Percentiles rank a stretch among this genome's conserved stretches.
These are phyloP conservation scores for Temnothorax nylanderi DNA, from an alignment of 1,140 invertebrate species.

Conservation along the genomic window DNA sequence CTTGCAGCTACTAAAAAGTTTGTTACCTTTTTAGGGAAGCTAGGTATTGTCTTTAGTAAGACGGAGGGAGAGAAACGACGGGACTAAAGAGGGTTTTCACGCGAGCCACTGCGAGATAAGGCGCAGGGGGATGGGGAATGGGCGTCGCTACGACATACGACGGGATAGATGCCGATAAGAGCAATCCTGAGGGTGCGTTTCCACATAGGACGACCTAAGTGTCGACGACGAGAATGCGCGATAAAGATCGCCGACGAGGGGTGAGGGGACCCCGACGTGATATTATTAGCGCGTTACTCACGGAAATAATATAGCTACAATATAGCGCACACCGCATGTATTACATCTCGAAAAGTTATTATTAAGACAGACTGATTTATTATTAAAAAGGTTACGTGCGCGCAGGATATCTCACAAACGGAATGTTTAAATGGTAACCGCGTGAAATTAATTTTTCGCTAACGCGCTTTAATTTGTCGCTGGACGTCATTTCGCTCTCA, in stretches of 20 bases:
- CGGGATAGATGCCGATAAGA: conserved; percentile 72
- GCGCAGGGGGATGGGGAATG: conserved; percentile 61
- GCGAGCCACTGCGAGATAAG: conserved; percentile 66
- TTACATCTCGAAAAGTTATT: neutral
- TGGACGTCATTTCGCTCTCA: neutral
- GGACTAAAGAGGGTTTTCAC: conserved; percentile 65
- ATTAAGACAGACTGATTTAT: neutral
- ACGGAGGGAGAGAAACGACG: conserved; percentile 17
- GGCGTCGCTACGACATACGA: conserved; percentile 39
- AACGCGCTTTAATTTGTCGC: neutral
- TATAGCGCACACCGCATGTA: neutral
- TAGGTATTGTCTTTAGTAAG: conserved; percentile 67
- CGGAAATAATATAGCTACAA: conserved; percentile 34
- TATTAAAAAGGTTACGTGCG: neutral
- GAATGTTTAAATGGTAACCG: neutral
- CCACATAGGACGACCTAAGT: conserved; percentile 59
- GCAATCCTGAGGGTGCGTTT: conserved; percentile 70
- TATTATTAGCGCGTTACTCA: conserved; percentile 56
- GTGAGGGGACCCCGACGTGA: neutral
- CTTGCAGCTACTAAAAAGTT: conserved; percentile 71
- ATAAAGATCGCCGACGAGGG: conserved; percentile 49
- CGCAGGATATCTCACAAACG: neutral
- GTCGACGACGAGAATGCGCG: conserved; percentile 58
- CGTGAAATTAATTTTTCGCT: neutral
- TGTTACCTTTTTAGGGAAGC: conserved; percentile 74